Percentiles rank a stretch among this genome's conserved stretches.
These are phyloP conservation scores for Aix galericulata DNA, from an alignment of 2,113 vertebrate genomes.

Conservation along the genomic window DNA sequence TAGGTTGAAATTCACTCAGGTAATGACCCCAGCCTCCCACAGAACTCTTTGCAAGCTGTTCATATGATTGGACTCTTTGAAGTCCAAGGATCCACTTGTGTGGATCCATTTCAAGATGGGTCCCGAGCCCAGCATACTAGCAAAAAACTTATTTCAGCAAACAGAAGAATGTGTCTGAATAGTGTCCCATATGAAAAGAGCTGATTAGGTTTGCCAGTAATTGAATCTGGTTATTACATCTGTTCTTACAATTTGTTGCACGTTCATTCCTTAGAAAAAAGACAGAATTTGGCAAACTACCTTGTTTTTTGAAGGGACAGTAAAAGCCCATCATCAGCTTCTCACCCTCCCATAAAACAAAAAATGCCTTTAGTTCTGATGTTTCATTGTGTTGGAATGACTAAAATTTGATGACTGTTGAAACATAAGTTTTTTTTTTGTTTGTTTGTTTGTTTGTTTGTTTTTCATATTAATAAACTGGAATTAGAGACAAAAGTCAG, in stretches of 20 bases:
- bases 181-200: not conserved
- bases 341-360: not conserved
- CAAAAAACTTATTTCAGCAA: not conserved
- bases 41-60: not conserved
- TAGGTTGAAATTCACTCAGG: not conserved
- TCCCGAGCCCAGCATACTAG: no score
- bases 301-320: not conserved
- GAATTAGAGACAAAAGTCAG: not conserved
- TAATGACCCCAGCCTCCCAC: not conserved
- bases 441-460: not conserved
- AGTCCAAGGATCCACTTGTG: not conserved
- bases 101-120: not conserved
- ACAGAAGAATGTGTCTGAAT: not conserved
- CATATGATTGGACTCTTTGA: not conserved
- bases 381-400: not conserved
- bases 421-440: not conserved
- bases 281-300: not conserved
- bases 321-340: not conserved
- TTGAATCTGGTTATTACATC: not conserved
- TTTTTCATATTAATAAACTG: not conserved
- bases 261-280: not conserved
- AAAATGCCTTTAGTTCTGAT: not conserved
- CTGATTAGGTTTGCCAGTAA: accelerated
- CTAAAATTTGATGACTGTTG: not conserved
- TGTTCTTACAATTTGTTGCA: not conserved